Percentiles rank a stretch among this genome's conserved stretches.
phyloP scores from a whole-genome alignment of 2,888 invertebrate species.

The Melinaea menophilus region DNA sequence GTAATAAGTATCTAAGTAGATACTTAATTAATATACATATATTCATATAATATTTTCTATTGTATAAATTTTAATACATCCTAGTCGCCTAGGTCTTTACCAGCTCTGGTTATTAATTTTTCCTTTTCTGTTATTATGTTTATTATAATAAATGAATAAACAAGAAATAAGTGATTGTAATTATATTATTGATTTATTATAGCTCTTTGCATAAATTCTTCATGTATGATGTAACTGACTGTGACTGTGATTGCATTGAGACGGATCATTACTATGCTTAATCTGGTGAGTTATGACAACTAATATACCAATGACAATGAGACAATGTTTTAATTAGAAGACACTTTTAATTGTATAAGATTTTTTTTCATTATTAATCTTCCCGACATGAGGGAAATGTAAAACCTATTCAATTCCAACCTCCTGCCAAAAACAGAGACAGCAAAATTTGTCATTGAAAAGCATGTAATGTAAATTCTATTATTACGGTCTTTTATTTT shows the following conservation, averaged over 20 bases:
- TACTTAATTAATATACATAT: no score
- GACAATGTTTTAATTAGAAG: neutral
- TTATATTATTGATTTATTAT: constrained; percentile 14
- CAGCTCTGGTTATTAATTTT: no score
- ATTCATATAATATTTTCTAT: no score
- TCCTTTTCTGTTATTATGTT: neutral
- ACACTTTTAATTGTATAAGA: neutral
- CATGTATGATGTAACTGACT: no score
- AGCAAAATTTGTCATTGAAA: constrained; percentile 71
- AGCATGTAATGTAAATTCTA: constrained; percentile 77
- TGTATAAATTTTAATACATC: no score
- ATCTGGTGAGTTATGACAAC: no score
- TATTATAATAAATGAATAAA: neutral
- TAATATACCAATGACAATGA: no score
- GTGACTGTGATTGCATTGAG: no score
- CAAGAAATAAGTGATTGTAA: constrained; percentile 23
- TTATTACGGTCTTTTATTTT: constrained; percentile 78
- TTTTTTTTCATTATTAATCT: neutral
- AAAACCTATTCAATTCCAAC: constrained; percentile 51
- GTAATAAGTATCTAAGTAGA: no score
- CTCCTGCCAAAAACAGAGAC: constrained; percentile 72
- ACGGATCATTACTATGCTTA: no score
- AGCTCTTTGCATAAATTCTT: no score
- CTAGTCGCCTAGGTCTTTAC: no score
- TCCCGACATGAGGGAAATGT: neutral